Evolutionary conservation across 2,113 vertebrate genomes (phyloP), one percentile per base, ranked within the genome.

Genomic region (Chrysemys picta): DNA sequence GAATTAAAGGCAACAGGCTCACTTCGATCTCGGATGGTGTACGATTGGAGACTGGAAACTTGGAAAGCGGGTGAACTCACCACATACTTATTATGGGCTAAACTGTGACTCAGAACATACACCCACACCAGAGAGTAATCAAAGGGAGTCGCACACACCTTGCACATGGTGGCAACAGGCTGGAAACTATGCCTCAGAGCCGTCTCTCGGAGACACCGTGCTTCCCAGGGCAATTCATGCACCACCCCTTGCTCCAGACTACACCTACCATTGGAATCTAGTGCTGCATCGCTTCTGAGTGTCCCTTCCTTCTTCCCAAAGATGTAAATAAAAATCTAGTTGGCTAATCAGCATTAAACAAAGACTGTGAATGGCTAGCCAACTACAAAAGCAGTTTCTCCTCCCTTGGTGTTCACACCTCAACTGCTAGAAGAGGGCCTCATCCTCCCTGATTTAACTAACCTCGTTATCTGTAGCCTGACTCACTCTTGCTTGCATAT

Each of bases 261-360:
- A 8, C 2, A 69, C 49, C 65, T 14, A 16, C 25, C 21, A 38
- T 11, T 14, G 25, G 11, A 52, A 19, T 69, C 13, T 25, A 14
- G 22, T 22, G 45, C 2, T 0, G 27, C 22, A 6, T 0, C 3
- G 3, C 21, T 12, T 21, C 29, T 10, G 2, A 56, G 31, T 2
- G 50, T 57, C 27, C 27, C 27, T 76, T 12, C 38, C 21, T 25
- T 22, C 29, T 27, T 35, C 22, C 17, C 2, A 5, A 19, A 6
- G 49, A 11, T 9, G 49, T 0, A 4, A 57, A 49, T 24, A 11
- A 0, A 65, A 22, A 5, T 42, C 65, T 45, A 45, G 42, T 45
- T 45, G 42, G 42, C 42, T 45, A 45, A 45, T 45, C 42, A 45
- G 42, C 42, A 45, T 45, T 45, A 45, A 45, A 45, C 42, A 45